phyloP scores from a whole-genome alignment of 2,888 invertebrate genomes.

The Watsonalla cultraria region DNA sequence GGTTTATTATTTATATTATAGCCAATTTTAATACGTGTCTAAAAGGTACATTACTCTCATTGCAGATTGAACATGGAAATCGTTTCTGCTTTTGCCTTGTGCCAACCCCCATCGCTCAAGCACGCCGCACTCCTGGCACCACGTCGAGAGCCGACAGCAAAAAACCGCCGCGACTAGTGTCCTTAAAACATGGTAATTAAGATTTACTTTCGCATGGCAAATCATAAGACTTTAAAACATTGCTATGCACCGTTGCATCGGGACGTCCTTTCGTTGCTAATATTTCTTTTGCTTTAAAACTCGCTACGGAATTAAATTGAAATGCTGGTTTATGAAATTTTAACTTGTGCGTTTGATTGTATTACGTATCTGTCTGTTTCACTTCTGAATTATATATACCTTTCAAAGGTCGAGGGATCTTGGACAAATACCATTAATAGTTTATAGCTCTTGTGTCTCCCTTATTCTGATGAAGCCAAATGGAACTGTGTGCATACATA shows the following conservation, averaged over 20 bases:
- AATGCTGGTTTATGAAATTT: slow-evolving; percentile 51
- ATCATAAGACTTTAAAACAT: slow-evolving; percentile 51
- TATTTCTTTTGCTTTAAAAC: slow-evolving; percentile 55
- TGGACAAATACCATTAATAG: background rate
- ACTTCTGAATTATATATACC: background rate
- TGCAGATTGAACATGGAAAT: slow-evolving; percentile 1
- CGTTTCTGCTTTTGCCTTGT: slow-evolving; percentile 13
- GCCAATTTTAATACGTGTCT: no score
- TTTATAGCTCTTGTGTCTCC: background rate
- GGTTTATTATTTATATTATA: no score
- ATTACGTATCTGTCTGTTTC: slow-evolving; percentile 8
- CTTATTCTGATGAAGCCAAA: background rate
- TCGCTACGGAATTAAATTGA: slow-evolving; percentile 58
- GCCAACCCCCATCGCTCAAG: slow-evolving; percentile 43
- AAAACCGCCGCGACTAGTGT: slow-evolving; percentile 57
- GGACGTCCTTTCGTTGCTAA: slow-evolving; percentile 42
- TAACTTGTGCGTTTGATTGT: slow-evolving; percentile 21
- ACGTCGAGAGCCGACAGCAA: slow-evolving; percentile 39
- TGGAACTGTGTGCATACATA: no score
- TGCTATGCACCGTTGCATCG: slow-evolving; percentile 46
- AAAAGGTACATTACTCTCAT: no score
- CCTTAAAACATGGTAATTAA: slow-evolving; percentile 66
- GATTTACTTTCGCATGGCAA: slow-evolving; percentile 67
- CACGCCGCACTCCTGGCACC: slow-evolving; percentile 44
- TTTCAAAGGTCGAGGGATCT: background rate